phyloP scores from a whole-genome alignment of 2,888 invertebrate genomes.

The Zaprionus lineosus region DNA sequence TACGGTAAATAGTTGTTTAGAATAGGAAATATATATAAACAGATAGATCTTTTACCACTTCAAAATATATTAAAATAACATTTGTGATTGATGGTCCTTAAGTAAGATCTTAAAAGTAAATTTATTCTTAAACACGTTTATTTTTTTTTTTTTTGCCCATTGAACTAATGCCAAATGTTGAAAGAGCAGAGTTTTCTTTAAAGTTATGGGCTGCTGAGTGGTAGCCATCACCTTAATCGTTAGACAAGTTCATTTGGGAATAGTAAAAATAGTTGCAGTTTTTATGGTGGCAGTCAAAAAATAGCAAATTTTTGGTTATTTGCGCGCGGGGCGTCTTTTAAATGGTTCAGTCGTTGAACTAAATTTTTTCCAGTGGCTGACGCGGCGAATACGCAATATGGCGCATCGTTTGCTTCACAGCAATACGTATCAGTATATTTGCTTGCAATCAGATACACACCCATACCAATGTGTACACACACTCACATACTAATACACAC shows the following conservation, averaged over 20 bases:
- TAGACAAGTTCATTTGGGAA: conserved; percentile 52
- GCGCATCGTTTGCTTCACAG: conserved; percentile 10
- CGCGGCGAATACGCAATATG: conserved; percentile 68
- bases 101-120: too few species aligned
- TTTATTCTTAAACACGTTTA: too few species aligned
- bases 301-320: conserved; percentile 49
- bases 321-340: conserved; percentile 21
- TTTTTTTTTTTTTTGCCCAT: too few species aligned
- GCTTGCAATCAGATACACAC: not conserved
- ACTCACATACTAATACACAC: conserved; percentile 5
- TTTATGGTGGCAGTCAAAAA: conserved; percentile 43
- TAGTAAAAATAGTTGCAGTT: conserved; percentile 46
- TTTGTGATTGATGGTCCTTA: not conserved
- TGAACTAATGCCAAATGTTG: not conserved
- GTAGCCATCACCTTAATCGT: conserved; percentile 33
- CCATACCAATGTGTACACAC: not conserved
- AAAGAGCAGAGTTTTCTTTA: not conserved
- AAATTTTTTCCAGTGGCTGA: conserved; percentile 33
- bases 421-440: not conserved
- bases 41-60: not conserved
- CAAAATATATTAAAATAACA: not conserved
- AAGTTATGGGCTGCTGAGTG: conserved; percentile 8
- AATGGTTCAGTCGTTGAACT: conserved; percentile 51
- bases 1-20: too few species aligned
- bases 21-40: not conserved